These are phyloP conservation scores for Thysanoteuthis rhombus DNA, from an alignment of 2,888 invertebrate species.

Conservation along the genomic window DNA sequence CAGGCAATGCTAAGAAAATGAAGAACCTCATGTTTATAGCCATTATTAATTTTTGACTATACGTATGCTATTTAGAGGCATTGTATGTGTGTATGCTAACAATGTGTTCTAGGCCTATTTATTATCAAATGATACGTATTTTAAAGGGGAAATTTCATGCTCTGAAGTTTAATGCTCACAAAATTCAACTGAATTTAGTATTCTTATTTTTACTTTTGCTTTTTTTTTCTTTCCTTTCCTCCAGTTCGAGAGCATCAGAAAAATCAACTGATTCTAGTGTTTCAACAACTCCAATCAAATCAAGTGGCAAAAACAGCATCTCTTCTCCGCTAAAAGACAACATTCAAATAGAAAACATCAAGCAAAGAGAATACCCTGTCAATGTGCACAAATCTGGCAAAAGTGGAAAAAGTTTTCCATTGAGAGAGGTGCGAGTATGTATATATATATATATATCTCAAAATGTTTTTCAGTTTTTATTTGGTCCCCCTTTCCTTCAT, in stretches of 20 bases:
- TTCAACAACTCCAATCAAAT: neutral
- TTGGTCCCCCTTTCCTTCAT: no score
- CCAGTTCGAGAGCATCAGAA: neutral
- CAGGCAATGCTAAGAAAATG: no score
- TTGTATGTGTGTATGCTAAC: no score
- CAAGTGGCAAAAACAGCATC: neutral
- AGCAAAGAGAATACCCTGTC: conserved; percentile 16
- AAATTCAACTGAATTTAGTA: no score
- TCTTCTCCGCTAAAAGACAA: neutral
- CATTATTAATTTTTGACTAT: no score
- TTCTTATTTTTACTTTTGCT: neutral
- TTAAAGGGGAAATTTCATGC: no score
- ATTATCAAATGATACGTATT: no score
- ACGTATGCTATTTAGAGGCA: no score
- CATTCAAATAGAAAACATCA: neutral
- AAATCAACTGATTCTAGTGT: neutral
- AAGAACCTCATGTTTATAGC: no score
- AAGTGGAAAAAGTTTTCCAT: neutral
- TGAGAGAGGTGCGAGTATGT: neutral
- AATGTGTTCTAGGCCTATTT: no score
- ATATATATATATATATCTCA: neutral
- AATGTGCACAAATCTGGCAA: neutral
- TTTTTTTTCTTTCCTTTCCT: neutral
- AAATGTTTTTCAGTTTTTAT: no score
- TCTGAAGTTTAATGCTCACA: no score